phyloP scores from a whole-genome alignment of 2,888 invertebrate genomes.

The Ptychoptera contaminata region DNA sequence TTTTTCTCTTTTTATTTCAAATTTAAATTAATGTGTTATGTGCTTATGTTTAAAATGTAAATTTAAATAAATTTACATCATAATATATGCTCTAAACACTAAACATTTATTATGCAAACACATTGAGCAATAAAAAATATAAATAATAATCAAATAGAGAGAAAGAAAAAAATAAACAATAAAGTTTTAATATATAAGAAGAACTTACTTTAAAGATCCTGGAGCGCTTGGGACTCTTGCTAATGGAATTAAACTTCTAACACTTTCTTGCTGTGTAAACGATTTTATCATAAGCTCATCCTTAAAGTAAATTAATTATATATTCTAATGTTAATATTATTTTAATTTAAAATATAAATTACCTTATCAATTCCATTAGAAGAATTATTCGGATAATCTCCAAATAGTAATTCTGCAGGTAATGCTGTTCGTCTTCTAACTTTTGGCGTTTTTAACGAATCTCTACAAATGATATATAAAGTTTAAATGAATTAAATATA shows the following conservation, averaged over 20 bases:
- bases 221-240: slow-evolving; percentile 59
- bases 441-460: slow-evolving; percentile 28
- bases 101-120: too few species aligned
- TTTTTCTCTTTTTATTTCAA: not conserved
- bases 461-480: too few species aligned
- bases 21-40: too few species aligned
- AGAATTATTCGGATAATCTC: slow-evolving; percentile 24
- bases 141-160: too few species aligned
- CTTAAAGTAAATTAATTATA: slow-evolving; percentile 9
- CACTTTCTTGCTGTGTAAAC: slow-evolving; percentile 15
- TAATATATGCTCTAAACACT: too few species aligned
- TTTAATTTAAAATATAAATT: slow-evolving; percentile 7
- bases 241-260: slow-evolving; percentile 26
- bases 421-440: slow-evolving; percentile 47
- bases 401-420: slow-evolving; percentile 54
- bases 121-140: too few species aligned
- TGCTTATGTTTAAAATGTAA: too few species aligned
- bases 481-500: too few species aligned
- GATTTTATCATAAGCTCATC: slow-evolving; percentile 21
- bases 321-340: slow-evolving; percentile 1
- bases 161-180: too few species aligned
- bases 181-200: too few species aligned
- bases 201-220: slow-evolving; percentile 52
- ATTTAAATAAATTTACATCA: too few species aligned
- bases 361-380: slow-evolving; percentile 13